Evolutionary conservation across 2,797 vertebrate genomes (phyloP).

Genomic region (Ptychobarbus kaznakovi): DNA sequence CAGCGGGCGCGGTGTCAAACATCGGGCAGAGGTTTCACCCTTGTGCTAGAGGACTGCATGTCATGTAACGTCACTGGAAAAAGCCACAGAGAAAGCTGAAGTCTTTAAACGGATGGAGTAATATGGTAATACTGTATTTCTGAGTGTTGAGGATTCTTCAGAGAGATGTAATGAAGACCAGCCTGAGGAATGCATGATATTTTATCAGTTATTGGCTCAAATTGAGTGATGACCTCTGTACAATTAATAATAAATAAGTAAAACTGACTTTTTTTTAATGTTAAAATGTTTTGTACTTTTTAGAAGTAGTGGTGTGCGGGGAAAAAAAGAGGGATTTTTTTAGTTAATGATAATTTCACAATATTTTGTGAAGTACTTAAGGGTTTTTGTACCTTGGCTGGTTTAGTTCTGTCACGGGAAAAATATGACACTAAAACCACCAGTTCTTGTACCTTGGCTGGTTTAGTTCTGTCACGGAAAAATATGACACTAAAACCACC

Average conservation of each 20-base stretch:
- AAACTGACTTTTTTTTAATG: no score
- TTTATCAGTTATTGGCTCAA: background rate
- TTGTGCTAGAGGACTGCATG: background rate
- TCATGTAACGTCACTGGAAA: background rate
- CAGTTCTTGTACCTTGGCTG: background rate
- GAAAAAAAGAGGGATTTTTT: background rate
- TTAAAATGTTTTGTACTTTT: background rate
- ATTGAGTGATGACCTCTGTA: no score
- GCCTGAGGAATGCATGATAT: background rate
- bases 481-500: background rate
- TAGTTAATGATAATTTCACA: background rate
- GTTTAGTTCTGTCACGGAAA: background rate
- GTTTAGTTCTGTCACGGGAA: background rate
- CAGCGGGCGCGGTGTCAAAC: constrained; percentile 5
- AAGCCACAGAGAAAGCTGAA: background rate
- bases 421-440: background rate
- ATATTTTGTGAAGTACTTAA: background rate
- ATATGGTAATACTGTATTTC: background rate
- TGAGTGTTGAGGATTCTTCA: background rate
- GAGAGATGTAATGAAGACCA: background rate
- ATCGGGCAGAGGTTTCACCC: background rate
- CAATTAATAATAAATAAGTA: no score
- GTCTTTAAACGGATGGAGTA: background rate
- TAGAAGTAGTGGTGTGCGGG: background rate
- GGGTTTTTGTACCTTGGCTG: background rate